Evolutionary conservation across 2,113 vertebrate species (phyloP).

Genomic region (Oreochromis niloticus): DNA sequence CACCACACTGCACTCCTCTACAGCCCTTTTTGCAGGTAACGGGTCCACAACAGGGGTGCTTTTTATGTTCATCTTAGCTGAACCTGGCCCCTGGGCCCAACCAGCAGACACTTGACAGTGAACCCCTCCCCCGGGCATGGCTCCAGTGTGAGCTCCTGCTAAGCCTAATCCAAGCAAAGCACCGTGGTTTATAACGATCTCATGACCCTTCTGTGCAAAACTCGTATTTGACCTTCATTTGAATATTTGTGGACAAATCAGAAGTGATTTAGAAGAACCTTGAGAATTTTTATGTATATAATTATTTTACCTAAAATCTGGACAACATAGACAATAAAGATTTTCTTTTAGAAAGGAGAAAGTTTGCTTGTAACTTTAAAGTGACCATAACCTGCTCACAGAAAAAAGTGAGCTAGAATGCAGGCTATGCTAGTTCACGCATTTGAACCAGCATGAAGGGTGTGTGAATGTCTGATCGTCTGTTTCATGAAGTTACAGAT

Average conservation of each 20-base stretch:
- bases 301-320: no score
- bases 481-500: background rate
- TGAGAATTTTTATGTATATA: no score
- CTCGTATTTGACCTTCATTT: background rate
- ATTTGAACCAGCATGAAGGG: background rate
- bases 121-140: background rate
- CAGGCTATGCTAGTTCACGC: background rate
- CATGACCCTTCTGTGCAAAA: background rate
- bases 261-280: no score
- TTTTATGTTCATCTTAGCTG: background rate
- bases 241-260: no score
- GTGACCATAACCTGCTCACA: background rate
- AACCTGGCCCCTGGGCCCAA: background rate
- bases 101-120: background rate
- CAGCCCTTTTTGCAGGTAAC: background rate
- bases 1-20: background rate
- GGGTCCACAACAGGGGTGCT: background rate
- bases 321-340: background rate
- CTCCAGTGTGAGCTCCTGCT: background rate
- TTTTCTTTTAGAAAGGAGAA: background rate
- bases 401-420: background rate
- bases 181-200: accelerated
- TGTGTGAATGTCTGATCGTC: background rate
- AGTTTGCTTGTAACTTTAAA: background rate
- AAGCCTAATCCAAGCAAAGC: background rate